Evolutionary conservation across 2,888 invertebrate genomes (phyloP).

Genomic region (Strigamia crassipes): DNA sequence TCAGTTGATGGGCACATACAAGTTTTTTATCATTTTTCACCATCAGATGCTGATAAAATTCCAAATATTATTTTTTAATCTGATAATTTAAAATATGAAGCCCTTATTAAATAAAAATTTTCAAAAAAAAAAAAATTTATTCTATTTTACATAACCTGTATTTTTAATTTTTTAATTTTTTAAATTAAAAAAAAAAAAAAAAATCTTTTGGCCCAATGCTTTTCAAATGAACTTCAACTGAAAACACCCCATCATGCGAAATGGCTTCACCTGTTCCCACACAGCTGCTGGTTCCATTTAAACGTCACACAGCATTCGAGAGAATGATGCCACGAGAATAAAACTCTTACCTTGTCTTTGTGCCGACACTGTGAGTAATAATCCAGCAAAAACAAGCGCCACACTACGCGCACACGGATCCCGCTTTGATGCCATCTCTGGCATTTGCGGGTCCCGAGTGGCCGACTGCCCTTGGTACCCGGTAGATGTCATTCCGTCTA

Average conservation of each 20-base stretch:
- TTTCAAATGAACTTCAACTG: not conserved
- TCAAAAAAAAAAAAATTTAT: not conserved
- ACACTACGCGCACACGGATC: not conserved
- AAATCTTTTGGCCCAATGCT: slow-evolving; percentile 22
- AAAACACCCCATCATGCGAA: slow-evolving; percentile 4
- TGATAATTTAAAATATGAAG: not conserved
- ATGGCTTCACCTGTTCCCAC: slow-evolving; percentile 41
- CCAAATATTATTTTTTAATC: too few relatives aligned
- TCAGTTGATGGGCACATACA: too few relatives aligned
- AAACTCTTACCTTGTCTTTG: slow-evolving; percentile 12
- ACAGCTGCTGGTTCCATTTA: slow-evolving; percentile 6
- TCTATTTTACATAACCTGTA: slow-evolving; percentile 14
- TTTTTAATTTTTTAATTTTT: not conserved
- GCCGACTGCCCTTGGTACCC: slow-evolving; percentile 37
- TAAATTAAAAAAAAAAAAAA: too few relatives aligned
- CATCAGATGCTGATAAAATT: too few relatives aligned
- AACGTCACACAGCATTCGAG: not conserved
- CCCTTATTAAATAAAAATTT: not conserved
- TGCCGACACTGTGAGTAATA: not conserved
- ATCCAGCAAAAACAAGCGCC: slow-evolving; percentile 6
- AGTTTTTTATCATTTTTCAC: too few relatives aligned
- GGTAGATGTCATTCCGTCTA: slow-evolving; percentile 34
- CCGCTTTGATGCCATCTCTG: slow-evolving; percentile 27
- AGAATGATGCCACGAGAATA: not conserved
- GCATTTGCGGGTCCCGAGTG: slow-evolving; percentile 36